Evolutionary conservation across 1,140 invertebrate genomes (phyloP), one percentile per base, ranked within the genome.

Genomic region (Agrilus planipennis): DNA sequence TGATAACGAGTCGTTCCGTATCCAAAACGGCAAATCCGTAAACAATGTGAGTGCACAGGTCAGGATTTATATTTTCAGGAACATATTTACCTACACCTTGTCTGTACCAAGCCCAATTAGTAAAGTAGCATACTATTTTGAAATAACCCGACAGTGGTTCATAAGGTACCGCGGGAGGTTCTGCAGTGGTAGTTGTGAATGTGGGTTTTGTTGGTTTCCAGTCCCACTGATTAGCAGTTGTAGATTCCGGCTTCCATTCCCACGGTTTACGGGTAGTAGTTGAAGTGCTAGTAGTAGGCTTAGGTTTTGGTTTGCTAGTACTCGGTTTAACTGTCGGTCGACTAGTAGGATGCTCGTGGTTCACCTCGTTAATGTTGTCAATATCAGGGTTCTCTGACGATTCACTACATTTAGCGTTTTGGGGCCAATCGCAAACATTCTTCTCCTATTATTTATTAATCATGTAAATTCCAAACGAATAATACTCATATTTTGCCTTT

Each of bases 51-150:
- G 89, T 92, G 54, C 89, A 94, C 0, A 94, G 68, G 23, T 77
- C 75, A 1, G 82, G 71, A 56, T 93, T 83, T 15, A 93, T 90
- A 47, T 89, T 74, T 54, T 87, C 84, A 1, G 88, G 88, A 1
- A 75, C 62, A 48, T 84, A 91, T 51, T 84, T 84, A 29, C 84
- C 89, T 11, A 72, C 50, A 0, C 84, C 85, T 45, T 75, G 76
- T n/a, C 86, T 69, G 49, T 89, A 89, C 84, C 89, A 91, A 1
- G 89, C 85, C 89, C 89, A 93, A 53, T 92, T 93, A 0, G 88
- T 91, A 55, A 90, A 92, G 57, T 93, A 93, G 51, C 89, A 93
- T 1, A 92, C 83, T 0, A 93, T 67, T 62, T 87, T 77, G 47
- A 72, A 80, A 31, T 72, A 58, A 20, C 56, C 58, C 0, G 58